phyloP scores from a whole-genome alignment of 2,888 invertebrate species.

The Embidobia sp. region DNA sequence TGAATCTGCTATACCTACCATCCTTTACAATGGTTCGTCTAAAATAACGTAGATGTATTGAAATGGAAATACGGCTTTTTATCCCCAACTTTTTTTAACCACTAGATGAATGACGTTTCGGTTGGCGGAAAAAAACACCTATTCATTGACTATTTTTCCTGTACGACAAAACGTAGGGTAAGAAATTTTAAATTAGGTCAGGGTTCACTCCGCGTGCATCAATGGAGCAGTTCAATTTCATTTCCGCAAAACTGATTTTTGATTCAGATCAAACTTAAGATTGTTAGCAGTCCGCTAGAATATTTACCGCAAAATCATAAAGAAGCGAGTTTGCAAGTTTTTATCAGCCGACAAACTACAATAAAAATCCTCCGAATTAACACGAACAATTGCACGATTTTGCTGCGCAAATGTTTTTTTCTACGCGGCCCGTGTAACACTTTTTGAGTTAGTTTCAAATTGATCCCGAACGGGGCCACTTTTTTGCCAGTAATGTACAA shows the following conservation, averaged over 20 bases:
- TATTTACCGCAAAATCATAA: too few relatives aligned
- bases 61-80: conserved; percentile 40
- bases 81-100: conserved; percentile 39
- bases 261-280: conserved; percentile 8
- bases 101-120: conserved; percentile 51
- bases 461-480: too few relatives aligned
- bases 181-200: conserved; percentile 49
- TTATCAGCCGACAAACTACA: too few relatives aligned
- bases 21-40: conserved; percentile 24
- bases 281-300: too few relatives aligned
- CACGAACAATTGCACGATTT: too few relatives aligned
- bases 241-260: conserved; percentile 38
- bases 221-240: conserved; percentile 8
- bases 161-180: conserved; percentile 44
- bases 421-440: too few relatives aligned
- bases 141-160: conserved; percentile 44
- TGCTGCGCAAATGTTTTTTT: too few relatives aligned
- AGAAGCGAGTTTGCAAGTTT: too few relatives aligned
- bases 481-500: too few relatives aligned
- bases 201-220: conserved; percentile 32
- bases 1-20: conserved; percentile 6
- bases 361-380: too few relatives aligned
- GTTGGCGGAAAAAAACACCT: conserved; percentile 21
- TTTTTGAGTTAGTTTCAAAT: too few relatives aligned
- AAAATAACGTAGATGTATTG: conserved; percentile 44